Evolutionary conservation across 1,140 invertebrate species (phyloP).

Genomic region (Conus ventricosus): DNA sequence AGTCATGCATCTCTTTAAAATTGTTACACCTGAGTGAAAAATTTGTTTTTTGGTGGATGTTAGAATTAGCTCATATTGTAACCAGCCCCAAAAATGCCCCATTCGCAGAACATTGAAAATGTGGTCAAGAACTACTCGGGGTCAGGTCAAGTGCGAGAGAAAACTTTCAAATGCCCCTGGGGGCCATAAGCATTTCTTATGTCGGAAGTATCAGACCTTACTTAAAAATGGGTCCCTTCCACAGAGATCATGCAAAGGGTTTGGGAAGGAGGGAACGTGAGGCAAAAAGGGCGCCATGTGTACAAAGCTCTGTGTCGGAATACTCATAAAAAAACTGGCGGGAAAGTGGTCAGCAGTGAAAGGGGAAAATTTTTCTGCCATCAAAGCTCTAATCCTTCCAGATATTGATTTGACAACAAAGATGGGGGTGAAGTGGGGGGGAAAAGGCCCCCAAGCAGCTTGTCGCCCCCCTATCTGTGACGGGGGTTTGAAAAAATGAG

Average conservation of each 20-base stretch:
- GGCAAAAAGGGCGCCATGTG: constrained; percentile 99
- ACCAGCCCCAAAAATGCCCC: constrained; percentile 58
- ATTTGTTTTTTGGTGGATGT: background rate
- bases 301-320: constrained; percentile 98
- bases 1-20: background rate
- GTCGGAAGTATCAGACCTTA: constrained; percentile 99
- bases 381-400: constrained; percentile 99
- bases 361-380: constrained; percentile 99
- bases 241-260: constrained; percentile 99
- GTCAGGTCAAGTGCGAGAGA: constrained; percentile 97
- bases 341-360: constrained; percentile 97
- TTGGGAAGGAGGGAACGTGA: constrained; percentile 98
- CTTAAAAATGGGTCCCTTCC: constrained; percentile 97
- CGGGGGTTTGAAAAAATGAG: constrained; percentile 96
- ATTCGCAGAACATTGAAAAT: constrained; percentile 97
- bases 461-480: constrained; percentile 94
- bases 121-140: constrained; percentile 99
- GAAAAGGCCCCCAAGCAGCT: constrained; percentile 99
- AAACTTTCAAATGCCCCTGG: constrained; percentile 98
- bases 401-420: constrained; percentile 95
- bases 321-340: constrained; percentile 99
- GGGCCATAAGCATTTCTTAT: constrained; percentile 98
- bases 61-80: background rate
- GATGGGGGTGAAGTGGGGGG: constrained; percentile 97
- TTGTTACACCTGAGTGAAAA: background rate